Base-by-base conservation (phyloP, 2,113 vertebrate genomes). In the Chloropsis cyanopogon region DNA sequence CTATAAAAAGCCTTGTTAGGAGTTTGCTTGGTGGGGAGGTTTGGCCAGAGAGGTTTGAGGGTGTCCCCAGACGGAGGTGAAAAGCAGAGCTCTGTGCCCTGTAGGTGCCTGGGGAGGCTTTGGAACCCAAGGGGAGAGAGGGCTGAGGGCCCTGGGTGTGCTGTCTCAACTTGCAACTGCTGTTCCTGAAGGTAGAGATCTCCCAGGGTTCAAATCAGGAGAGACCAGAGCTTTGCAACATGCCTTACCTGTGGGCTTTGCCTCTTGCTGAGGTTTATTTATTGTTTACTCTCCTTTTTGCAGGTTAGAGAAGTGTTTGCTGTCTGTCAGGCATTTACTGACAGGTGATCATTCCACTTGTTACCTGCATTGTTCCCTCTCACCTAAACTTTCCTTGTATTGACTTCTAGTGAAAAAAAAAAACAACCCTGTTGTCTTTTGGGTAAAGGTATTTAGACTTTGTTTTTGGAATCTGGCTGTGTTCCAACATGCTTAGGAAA, bases 1-100 rank as follows among this genome's bases (percentile, higher is more conserved):
- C 91, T 97, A 90, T 93, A 95, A 95, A 96, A 95, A 96, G 52
- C 88, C 50, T 78, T 53, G 56, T 88, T 92, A 49, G 73, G 66
- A 88, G 56, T 78, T 95, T 61, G 16, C 57, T 60, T 59, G 59
- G 87, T 73, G 78, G 63, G 35, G 83, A 86, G 75, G 42, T 72
- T 20, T 87, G 78, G 70, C 64, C 75, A 44, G 91, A 28, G 91
- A 53, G 50, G 24, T 13, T 82, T 77, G n/a, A 75, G 63, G 59
- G 49, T 41, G 1, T 53, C 93, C 57, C 91, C 44, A 56, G 92
- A 77, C 93, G 31, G 68, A 86, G 39, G 20, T 42, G 73, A 66
- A 93, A 87, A 72, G 82, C 71, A 71, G 80, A 86, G 57, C 79
- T 92, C 72, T 84, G 75, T 57, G 12, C 54, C 42, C 28, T 37